Conservation (phyloP, 1,140 invertebrate species). For the Dryas iulia region DNA sequence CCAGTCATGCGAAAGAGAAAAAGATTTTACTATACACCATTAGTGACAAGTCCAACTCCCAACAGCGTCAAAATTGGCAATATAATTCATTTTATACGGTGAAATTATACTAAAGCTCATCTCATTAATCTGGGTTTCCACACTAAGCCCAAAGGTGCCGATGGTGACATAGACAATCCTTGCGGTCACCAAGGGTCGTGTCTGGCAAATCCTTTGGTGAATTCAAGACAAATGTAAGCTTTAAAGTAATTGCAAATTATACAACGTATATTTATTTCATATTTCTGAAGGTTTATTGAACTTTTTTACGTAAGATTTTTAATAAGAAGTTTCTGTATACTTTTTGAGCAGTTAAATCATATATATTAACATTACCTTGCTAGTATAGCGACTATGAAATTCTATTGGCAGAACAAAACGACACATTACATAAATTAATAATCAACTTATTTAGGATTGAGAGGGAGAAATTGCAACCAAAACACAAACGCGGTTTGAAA, state of each 20-base stretch:
- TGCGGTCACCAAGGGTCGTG: constrained; percentile 46
- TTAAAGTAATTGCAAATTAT: constrained; percentile 1
- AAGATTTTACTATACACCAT: neutral
- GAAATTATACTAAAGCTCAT: constrained; percentile 28
- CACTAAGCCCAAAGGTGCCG: constrained; percentile 68
- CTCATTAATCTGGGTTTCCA: constrained; percentile 65
- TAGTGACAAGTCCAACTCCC: neutral
- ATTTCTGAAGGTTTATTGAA: neutral
- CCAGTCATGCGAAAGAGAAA: too few relatives aligned
- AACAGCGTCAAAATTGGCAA: constrained; percentile 29
- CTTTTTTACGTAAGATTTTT: neutral
- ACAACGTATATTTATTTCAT: neutral
- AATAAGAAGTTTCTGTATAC: too few relatives aligned
- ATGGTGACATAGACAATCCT: constrained; percentile 71
- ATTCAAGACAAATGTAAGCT: constrained; percentile 30
- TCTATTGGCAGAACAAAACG: neutral
- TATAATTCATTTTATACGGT: constrained; percentile 17
- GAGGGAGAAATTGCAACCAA: constrained; percentile 34
- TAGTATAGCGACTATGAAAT: neutral
- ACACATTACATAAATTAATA: neutral
- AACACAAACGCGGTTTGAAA: constrained; percentile 55
- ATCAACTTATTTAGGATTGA: neutral
- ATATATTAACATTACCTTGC: too few relatives aligned
- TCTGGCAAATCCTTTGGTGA: constrained; percentile 60
- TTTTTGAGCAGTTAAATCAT: too few relatives aligned